Evolutionary conservation across 2,797 vertebrate genomes (phyloP), one percentile per base, ranked within the genome.

Genomic region (Propithecus perrieri): DNA sequence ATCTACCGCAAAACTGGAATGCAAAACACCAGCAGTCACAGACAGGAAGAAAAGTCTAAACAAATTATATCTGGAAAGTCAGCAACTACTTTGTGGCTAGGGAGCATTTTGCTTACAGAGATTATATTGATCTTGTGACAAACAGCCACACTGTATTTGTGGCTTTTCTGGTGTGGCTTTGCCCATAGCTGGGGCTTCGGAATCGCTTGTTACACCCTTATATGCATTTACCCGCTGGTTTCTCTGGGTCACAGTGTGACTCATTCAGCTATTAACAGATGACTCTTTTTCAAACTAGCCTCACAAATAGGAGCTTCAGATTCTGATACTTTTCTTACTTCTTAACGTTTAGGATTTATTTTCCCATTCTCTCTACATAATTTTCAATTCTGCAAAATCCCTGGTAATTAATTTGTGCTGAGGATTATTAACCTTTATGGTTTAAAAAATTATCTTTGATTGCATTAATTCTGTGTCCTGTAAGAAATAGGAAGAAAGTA

Each of bases 371-470:
- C 17, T 65, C 28, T 75, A 26, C 7, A 1, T 53, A 41, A 92
- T 38, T 86, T 97, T 63, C 80, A 15, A 69, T 59, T 97, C 69
- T 80, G 63, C 78, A 95, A 92, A 89, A 61, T 43, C 75, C 24
- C 38, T 78, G 50, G 3, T 30, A 48, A 59, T 85, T 53, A 50
- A 38, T 84, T 91, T 91, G n/a, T 84, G 55, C 69, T 71, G 30
- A 74, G 14, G 26, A 65, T 75, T 15, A 48, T 55, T 63, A 48
- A 87, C 57, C 30, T 85, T 89, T 65, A 71, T 28, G 7, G 50
- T 71, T n/a, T 74, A 55, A 74, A 22, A 28, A n/a, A 18, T 48
- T 93, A 38, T 33, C 35, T 59, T 86, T 24, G 13, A 28, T 63
- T 41, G 15, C 57, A 46, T 76, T 8, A 17, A 50, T 61, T 63